phyloP scores from a whole-genome alignment of 2,113 vertebrate species.

The Silurus meridionalis region DNA sequence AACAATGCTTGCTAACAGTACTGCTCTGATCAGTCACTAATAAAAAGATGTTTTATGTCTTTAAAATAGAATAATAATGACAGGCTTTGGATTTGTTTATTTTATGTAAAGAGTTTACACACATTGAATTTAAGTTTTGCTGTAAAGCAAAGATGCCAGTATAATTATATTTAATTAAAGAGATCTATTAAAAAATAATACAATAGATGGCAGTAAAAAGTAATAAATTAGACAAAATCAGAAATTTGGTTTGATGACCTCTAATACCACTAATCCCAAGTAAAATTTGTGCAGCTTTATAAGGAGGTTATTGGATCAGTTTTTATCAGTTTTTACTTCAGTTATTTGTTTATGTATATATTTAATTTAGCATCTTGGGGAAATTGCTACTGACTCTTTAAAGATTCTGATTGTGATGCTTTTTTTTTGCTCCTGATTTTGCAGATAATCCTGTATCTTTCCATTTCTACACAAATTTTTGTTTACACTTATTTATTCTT shows the following conservation, averaged over 20 bases:
- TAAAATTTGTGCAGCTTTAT: neutral
- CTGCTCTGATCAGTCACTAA: neutral
- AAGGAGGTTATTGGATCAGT: neutral
- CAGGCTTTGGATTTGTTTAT: neutral
- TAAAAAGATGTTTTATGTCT: neutral
- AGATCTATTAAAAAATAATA: neutral
- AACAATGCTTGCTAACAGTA: neutral
- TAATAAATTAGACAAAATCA: neutral
- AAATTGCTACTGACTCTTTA: no score
- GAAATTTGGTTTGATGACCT: neutral
- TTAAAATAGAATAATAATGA: neutral
- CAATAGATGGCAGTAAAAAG: neutral
- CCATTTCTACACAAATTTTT: no score
- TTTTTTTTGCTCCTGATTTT: neutral
- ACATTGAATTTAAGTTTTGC: neutral
- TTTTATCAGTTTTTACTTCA: neutral
- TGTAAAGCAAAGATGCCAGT: neutral
- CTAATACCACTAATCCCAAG: neutral
- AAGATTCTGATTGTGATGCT: neutral
- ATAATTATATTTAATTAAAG: neutral
- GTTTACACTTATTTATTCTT: no score
- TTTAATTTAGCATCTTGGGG: neutral
- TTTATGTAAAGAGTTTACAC: neutral
- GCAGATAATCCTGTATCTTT: neutral
- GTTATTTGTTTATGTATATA: no score